phyloP scores from a whole-genome alignment of 2,888 invertebrate species.

The Limnephilus marmoratus region DNA sequence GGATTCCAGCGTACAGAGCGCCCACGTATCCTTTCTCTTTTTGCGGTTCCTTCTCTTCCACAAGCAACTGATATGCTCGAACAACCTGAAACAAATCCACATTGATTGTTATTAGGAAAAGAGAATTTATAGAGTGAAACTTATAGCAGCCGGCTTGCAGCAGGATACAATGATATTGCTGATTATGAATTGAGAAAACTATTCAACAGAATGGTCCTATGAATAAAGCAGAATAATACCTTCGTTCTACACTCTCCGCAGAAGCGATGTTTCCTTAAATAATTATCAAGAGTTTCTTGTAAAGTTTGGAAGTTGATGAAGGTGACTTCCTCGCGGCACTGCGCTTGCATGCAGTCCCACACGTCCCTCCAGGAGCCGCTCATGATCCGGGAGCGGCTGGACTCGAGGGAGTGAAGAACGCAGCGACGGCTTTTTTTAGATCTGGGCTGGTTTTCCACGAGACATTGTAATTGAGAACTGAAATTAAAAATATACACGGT shows the following conservation, averaged over 20 bases:
- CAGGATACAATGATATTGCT: no score
- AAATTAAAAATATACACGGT: neutral
- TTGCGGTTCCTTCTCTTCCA: constrained; percentile 88
- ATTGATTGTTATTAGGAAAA: neutral
- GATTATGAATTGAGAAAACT: neutral
- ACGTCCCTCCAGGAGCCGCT: constrained; percentile 86
- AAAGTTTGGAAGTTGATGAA: constrained; percentile 91
- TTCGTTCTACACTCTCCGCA: constrained; percentile 96
- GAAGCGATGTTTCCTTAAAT: constrained; percentile 94
- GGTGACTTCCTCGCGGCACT: constrained; percentile 90
- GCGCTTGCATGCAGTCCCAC: constrained; percentile 90
- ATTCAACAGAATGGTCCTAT: neutral
- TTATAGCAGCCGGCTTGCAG: no score
- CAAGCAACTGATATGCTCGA: constrained; percentile 90
- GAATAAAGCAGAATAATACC: constrained; percentile 74
- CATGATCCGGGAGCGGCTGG: constrained; percentile 83
- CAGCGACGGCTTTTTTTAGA: constrained; percentile 94
- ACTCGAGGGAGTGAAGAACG: constrained; percentile 92
- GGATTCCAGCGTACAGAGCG: constrained; percentile 90
- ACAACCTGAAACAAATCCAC: constrained; percentile 74
- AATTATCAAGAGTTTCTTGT: constrained; percentile 91
- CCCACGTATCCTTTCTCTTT: constrained; percentile 95
- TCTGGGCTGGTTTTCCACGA: constrained; percentile 88
- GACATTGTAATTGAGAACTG: constrained; percentile 85
- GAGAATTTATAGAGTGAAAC: no score